Conservation (phyloP, 2,113 vertebrate genomes). For the Orcinus orca region DNA sequence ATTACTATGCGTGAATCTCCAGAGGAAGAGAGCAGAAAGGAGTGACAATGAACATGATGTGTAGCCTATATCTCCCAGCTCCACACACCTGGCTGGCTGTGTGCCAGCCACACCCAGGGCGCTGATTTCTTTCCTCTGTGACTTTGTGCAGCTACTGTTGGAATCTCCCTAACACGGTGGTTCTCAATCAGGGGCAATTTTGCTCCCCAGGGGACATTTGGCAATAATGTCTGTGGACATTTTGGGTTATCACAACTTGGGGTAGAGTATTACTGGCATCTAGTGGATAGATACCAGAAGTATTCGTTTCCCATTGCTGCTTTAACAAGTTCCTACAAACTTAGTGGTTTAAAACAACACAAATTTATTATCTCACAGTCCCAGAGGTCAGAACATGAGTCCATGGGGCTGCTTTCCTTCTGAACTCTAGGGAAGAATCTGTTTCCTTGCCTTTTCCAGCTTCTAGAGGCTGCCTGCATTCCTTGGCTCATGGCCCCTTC, state of each 20-base stretch:
- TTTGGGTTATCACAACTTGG: background rate
- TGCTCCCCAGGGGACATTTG: background rate
- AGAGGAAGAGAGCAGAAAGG: background rate
- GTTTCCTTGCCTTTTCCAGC: background rate
- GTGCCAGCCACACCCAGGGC: background rate
- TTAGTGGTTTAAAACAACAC: background rate
- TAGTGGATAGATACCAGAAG: background rate
- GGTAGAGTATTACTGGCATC: background rate
- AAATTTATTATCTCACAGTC: background rate
- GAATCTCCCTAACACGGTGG: background rate
- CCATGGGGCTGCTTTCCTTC: background rate
- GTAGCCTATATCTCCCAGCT: background rate
- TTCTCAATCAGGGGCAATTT: background rate
- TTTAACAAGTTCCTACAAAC: background rate
- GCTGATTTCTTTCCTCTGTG: background rate
- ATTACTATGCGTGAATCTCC: background rate
- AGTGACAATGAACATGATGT: background rate
- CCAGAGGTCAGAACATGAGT: background rate
- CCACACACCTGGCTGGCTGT: background rate
- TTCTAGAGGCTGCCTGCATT: background rate
- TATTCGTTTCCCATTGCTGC: background rate
- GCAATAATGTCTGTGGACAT: background rate
- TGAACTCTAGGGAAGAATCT: background rate
- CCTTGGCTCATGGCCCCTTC: background rate
- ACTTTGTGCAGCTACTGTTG: background rate